phyloP scores from a whole-genome alignment of 2,113 vertebrate species.

The Puntigrus tetrazona region DNA sequence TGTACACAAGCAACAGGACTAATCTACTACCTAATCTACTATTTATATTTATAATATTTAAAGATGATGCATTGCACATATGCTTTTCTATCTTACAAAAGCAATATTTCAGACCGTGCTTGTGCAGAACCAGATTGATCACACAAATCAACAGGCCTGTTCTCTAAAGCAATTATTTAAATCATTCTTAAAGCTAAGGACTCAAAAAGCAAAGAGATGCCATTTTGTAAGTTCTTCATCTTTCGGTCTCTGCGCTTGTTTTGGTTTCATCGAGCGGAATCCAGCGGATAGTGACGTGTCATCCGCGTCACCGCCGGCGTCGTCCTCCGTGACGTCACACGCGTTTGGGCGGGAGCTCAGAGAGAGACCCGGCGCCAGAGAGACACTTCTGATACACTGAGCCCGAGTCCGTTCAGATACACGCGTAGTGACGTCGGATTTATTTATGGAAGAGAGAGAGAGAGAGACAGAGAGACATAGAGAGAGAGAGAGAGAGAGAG shows the following conservation, averaged over 20 bases:
- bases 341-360: constrained; percentile 62
- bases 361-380: constrained; percentile 46
- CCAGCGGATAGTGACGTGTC: neutral
- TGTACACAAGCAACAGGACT: no score
- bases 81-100: neutral
- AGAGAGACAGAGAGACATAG: no score
- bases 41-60: neutral
- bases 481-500: no score
- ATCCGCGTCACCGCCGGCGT: constrained; percentile 58
- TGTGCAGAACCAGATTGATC: neutral
- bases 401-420: constrained; percentile 66
- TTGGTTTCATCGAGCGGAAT: neutral
- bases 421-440: constrained; percentile 74
- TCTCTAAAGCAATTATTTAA: neutral
- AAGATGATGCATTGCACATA: neutral
- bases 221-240: no score
- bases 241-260: no score
- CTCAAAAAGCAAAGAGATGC: no score
- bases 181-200: neutral
- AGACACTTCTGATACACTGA: constrained; percentile 72
- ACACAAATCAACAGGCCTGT: neutral
- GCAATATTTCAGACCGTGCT: neutral
- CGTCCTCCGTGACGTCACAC: constrained; percentile 71
- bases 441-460: constrained; percentile 68
- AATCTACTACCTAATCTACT: neutral